Percentiles rank a stretch among this genome's conserved stretches.
Conservation (phyloP, 2,797 vertebrate species). For the Odontamblyopus lacepedii region DNA sequence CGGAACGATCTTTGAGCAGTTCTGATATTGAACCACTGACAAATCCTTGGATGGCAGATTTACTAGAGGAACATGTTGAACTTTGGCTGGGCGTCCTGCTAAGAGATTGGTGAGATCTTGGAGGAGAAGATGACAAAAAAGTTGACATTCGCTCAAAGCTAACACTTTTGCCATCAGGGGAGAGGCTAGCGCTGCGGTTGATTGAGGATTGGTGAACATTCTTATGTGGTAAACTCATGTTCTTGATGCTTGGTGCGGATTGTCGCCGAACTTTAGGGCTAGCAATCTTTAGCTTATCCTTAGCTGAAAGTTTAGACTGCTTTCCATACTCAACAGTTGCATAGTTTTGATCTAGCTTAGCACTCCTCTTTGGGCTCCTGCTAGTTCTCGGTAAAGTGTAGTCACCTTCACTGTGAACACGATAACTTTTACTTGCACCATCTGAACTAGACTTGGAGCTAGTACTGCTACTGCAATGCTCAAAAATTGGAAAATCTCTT, state of each 20-base stretch:
- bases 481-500: constrained; percentile 81
- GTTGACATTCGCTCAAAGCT: constrained; percentile 61
- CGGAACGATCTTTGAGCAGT: constrained; percentile 77
- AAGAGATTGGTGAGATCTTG: constrained; percentile 87
- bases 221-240: constrained; percentile 86
- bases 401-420: constrained; percentile 73
- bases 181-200: constrained; percentile 85
- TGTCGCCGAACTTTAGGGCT: constrained; percentile 87
- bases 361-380: constrained; percentile 81
- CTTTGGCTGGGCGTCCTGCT: constrained; percentile 86
- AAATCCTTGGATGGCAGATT: constrained; percentile 82
- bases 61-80: constrained; percentile 83
- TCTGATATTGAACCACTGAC: constrained; percentile 91
- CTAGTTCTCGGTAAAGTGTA: constrained; percentile 85
- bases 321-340: constrained; percentile 67
- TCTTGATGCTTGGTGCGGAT: constrained; percentile 87
- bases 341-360: constrained; percentile 71
- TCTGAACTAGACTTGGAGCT: constrained; percentile 68
- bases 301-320: constrained; percentile 87
- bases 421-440: constrained; percentile 66
- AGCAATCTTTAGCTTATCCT: constrained; percentile 89
- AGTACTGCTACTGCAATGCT: constrained; percentile 84
- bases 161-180: constrained; percentile 81
- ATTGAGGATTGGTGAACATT: constrained; percentile 83
- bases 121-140: constrained; percentile 67